Percentiles rank a stretch among this genome's conserved stretches.
phyloP scores from a whole-genome alignment of 2,113 vertebrate species.

The Hyperoodon ampullatus region DNA sequence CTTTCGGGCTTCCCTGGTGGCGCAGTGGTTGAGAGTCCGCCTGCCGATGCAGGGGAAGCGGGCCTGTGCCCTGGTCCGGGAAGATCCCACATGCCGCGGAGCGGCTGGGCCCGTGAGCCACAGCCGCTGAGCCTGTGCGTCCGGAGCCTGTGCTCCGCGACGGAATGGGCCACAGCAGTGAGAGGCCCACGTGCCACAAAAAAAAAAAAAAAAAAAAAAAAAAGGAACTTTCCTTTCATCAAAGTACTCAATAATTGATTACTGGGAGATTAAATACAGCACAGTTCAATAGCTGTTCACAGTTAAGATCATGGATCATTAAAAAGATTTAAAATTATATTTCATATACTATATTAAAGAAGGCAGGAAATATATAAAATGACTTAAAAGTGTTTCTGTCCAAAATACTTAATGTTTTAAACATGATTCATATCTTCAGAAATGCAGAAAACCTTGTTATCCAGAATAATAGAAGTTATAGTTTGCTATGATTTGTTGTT shows the following conservation, averaged over 20 bases:
- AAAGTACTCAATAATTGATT: neutral
- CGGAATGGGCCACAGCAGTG: no score
- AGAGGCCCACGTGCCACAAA: no score
- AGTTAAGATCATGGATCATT: neutral
- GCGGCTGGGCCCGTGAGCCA: no score
- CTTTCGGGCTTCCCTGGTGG: neutral
- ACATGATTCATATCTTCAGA: neutral
- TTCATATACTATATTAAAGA: neutral
- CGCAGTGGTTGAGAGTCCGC: no score
- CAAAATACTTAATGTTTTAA: neutral
- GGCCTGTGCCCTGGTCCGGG: no score
- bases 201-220: neutral
- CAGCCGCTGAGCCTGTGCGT: no score
- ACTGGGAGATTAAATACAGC: neutral
- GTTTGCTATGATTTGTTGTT: neutral
- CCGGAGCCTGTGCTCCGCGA: no score
- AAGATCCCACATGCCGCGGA: no score
- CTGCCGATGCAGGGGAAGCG: no score
- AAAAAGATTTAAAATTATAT: conserved; percentile 14
- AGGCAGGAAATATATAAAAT: neutral
- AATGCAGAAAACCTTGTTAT: neutral
- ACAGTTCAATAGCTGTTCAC: neutral
- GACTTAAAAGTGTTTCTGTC: neutral
- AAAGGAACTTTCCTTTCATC: neutral
- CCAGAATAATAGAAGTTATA: neutral